These are phyloP conservation scores for Drosophila diplacantha DNA, from an alignment of 2,888 invertebrate genomes.

Conservation along the genomic window DNA sequence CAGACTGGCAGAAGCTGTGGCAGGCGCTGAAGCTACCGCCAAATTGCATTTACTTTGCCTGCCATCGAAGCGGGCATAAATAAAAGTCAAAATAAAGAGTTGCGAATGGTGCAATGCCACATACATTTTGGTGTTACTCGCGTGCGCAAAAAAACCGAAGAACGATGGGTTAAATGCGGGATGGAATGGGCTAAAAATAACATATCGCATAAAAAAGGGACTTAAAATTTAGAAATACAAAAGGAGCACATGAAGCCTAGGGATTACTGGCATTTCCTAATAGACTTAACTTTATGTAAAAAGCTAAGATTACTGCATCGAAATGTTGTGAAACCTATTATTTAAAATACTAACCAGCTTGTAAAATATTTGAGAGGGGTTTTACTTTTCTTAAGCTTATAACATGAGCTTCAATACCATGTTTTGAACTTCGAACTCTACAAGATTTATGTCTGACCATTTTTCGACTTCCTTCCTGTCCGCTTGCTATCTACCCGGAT, in stretches of 20 bases:
- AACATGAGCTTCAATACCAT: not conserved
- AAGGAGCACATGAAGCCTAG: too few species aligned
- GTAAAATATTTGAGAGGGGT: too few species aligned
- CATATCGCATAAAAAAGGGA: not conserved
- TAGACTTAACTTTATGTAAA: not conserved
- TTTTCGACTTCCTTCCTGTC: conserved; percentile 28
- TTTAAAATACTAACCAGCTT: too few species aligned
- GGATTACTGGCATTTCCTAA: not conserved
- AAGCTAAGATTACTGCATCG: not conserved
- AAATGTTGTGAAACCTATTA: not conserved
- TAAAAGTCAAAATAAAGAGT: conserved; percentile 72
- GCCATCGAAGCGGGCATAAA: conserved; percentile 66
- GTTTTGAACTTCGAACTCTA: conserved; percentile 11
- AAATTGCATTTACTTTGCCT: conserved; percentile 71
- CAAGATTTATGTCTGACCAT: conserved; percentile 24
- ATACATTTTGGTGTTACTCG: conserved; percentile 36
- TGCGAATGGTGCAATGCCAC: conserved; percentile 66
- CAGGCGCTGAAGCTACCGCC: conserved; percentile 49
- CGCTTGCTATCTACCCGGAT: conserved; percentile 16
- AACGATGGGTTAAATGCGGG: conserved; percentile 45
- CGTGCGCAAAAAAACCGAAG: conserved; percentile 30
- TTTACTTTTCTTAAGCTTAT: not conserved
- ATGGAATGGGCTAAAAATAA: not conserved
- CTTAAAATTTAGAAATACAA: not conserved
- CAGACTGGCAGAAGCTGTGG: conserved; percentile 23